These are phyloP conservation scores for Xenus cinereus DNA, from an alignment of 2,113 vertebrate species.

Conservation along the genomic window DNA sequence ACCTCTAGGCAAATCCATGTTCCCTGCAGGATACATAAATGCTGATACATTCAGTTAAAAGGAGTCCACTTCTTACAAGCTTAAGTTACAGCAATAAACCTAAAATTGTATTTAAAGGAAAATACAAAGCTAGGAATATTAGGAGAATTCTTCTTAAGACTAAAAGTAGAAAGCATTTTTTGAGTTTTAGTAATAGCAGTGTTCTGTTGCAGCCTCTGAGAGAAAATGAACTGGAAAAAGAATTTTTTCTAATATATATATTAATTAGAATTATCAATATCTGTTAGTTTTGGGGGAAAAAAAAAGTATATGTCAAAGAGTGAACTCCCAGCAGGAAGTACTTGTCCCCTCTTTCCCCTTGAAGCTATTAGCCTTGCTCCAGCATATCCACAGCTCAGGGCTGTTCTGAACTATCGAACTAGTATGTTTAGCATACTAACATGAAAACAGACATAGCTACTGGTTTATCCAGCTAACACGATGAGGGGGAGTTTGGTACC, in stretches of 20 bases:
- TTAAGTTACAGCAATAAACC: not conserved
- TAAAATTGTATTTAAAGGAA: not conserved
- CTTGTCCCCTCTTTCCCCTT: not conserved
- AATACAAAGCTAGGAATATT: not conserved
- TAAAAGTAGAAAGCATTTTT: not conserved
- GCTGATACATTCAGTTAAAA: not conserved
- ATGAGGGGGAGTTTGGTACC: fast-evolving
- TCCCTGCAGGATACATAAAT: not conserved
- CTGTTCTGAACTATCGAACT: not conserved
- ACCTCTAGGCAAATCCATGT: not conserved
- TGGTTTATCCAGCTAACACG: not conserved
- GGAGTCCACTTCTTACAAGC: not conserved
- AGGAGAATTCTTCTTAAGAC: not conserved
- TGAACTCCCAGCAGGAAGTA: not conserved
- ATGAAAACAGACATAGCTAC: not conserved
- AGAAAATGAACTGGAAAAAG: not conserved
- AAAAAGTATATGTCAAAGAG: not conserved
- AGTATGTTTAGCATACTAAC: not conserved
- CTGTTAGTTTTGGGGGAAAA: fast-evolving
- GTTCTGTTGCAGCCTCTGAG: not conserved
- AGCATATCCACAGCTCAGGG: not conserved
- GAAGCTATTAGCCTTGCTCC: not conserved
- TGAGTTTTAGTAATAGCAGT: not conserved
- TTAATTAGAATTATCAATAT: not conserved
- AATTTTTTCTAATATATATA: not conserved